Conservation (phyloP, 35 echinoderm and acorn worm species). For the Heliocidaris erythrogramma region DNA sequence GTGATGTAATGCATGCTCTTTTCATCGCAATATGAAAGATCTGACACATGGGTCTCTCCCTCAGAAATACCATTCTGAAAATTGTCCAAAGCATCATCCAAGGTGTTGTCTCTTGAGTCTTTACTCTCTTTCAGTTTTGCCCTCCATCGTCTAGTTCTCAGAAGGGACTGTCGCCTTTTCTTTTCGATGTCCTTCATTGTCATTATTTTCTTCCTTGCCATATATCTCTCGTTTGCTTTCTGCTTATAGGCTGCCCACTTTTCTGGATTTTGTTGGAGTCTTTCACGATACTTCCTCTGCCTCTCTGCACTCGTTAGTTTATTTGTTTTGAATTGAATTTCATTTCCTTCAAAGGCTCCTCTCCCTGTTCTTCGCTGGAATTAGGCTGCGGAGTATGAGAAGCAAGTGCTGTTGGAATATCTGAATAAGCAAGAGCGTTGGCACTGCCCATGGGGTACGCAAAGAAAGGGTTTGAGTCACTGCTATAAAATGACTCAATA, state of each 20-base stretch:
- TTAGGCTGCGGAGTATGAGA: background rate
- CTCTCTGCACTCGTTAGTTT: background rate
- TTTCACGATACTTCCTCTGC: conserved; percentile 32
- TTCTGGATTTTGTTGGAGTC: conserved; percentile 33
- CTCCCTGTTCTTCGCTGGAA: background rate
- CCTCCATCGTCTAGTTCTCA: background rate
- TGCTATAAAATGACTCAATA: background rate
- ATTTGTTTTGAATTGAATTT: background rate
- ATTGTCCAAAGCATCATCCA: background rate
- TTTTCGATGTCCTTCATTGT: background rate
- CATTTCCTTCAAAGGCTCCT: background rate
- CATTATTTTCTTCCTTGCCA: background rate
- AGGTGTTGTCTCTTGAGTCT: background rate
- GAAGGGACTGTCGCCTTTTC: background rate
- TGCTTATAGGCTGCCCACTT: conserved; percentile 33
- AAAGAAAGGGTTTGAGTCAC: background rate
- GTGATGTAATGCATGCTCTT: background rate
- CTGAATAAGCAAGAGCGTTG: background rate
- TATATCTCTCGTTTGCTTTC: background rate
- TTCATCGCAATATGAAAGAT: no score
- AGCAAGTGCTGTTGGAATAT: background rate
- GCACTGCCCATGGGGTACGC: background rate
- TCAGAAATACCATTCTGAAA: background rate
- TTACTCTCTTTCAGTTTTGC: background rate
- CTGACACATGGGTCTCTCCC: background rate